Evolutionary conservation across 2,113 vertebrate genomes (phyloP).

Genomic region (Rhipidura dahli): DNA sequence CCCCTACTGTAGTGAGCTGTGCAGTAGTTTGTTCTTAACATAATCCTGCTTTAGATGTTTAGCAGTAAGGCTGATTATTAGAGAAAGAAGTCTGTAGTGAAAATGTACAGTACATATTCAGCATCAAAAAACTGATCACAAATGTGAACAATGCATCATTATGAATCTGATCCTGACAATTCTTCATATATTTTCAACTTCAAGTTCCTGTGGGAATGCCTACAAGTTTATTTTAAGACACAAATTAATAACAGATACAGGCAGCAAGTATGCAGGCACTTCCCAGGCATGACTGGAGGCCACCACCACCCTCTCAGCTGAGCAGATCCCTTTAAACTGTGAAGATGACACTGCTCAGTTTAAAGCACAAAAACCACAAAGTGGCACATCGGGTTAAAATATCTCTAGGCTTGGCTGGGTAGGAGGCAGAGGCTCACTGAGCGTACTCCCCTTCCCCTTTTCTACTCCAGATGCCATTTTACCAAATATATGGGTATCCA

Average conservation of each 20-base stretch:
- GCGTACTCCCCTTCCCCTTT: not conserved
- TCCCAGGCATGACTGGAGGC: conserved; percentile 24
- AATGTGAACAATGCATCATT: not conserved
- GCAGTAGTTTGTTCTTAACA: not conserved
- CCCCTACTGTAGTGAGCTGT: not conserved
- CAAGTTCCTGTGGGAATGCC: conserved; percentile 52
- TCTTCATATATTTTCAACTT: conserved; percentile 22
- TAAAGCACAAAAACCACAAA: not conserved
- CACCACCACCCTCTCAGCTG: not conserved
- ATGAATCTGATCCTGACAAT: conserved; percentile 6
- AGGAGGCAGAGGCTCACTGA: not conserved
- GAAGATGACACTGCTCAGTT: not conserved
- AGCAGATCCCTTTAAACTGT: not conserved
- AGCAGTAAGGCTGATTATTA: not conserved
- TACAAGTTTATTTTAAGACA: conserved; percentile 44
- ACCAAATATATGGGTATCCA: not conserved
- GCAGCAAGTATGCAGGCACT: conserved; percentile 15
- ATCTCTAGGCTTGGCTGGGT: not conserved
- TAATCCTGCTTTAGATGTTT: not conserved
- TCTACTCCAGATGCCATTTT: not conserved
- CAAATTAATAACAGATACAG: conserved; percentile 55
- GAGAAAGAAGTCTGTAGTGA: not conserved
- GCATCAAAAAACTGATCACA: conserved; percentile 27
- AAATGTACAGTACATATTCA: not conserved
- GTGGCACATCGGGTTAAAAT: not conserved